Conservation (phyloP, 2,113 vertebrate genomes). For the Hucho hucho region DNA sequence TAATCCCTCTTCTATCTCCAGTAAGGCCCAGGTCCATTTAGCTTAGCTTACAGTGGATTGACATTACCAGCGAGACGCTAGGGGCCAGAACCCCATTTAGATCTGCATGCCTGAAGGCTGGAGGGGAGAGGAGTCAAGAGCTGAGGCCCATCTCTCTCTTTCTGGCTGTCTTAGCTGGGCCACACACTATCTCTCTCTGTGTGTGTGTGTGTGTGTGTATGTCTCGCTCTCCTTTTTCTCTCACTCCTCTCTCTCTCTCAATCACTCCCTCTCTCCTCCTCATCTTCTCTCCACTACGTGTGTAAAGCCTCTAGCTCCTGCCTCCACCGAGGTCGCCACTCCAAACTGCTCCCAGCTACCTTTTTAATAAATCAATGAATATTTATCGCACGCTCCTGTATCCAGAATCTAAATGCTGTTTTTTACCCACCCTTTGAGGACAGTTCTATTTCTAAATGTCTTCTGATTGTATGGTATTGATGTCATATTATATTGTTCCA, state of each 20-base stretch:
- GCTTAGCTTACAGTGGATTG: constrained; percentile 43
- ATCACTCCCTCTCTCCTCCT: constrained; percentile 17
- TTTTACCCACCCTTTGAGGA: constrained; percentile 47
- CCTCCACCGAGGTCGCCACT: constrained; percentile 69
- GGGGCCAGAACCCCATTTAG: constrained; percentile 57
- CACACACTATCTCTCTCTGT: not conserved
- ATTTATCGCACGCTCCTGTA: constrained; percentile 65
- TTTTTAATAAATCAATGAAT: constrained; percentile 80
- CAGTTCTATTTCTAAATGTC: constrained; percentile 30
- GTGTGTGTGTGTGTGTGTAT: too few relatives aligned
- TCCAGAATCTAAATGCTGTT: constrained; percentile 59
- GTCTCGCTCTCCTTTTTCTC: not conserved
- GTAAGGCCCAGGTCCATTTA: constrained; percentile 41
- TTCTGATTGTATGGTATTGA: constrained; percentile 31
- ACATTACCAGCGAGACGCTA: constrained; percentile 31
- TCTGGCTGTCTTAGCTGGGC: not conserved
- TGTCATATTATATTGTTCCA: not conserved
- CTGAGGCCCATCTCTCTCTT: constrained; percentile 23
- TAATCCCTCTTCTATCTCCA: not conserved
- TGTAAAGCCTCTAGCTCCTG: constrained; percentile 48
- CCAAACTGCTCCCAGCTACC: constrained; percentile 62
- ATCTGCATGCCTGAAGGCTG: constrained; percentile 35
- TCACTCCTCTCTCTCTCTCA: not conserved
- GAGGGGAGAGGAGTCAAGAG: constrained; percentile 53
- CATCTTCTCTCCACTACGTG: constrained; percentile 57